These are phyloP conservation scores for Ophthalmolycus amberensis DNA, from an alignment of 2,113 vertebrate species.

Conservation along the genomic window DNA sequence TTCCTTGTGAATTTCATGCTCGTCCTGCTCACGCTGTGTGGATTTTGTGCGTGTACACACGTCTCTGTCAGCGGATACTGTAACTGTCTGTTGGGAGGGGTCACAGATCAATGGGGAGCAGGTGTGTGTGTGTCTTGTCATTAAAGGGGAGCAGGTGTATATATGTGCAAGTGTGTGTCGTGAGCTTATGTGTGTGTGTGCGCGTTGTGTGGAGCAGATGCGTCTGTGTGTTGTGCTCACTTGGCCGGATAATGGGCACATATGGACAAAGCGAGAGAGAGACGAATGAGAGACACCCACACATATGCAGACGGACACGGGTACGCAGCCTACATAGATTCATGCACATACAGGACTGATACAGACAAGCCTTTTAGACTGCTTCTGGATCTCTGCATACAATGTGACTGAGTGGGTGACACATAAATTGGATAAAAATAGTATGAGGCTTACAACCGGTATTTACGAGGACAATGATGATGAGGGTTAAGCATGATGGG, in stretches of 20 bases:
- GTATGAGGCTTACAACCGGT: constrained; percentile 43
- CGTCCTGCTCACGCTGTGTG: constrained; percentile 6
- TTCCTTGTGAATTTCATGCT: constrained; percentile 26
- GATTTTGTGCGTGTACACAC: background rate
- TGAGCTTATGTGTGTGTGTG: background rate
- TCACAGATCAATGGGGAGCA: constrained; percentile 56
- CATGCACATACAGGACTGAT: constrained; percentile 1
- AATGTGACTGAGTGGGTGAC: constrained; percentile 40
- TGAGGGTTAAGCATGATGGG: constrained; percentile 43
- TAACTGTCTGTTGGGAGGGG: constrained; percentile 25
- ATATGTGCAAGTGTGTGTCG: background rate
- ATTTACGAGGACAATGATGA: constrained; percentile 56
- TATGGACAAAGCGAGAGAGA: constrained; percentile 54
- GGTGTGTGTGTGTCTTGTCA: constrained; percentile 45
- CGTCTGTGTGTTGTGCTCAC: constrained; percentile 49
- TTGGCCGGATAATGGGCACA: constrained; percentile 64
- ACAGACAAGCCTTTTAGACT: background rate
- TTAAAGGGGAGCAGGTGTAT: constrained; percentile 38
- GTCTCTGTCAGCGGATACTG: constrained; percentile 13
- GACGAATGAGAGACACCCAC: constrained; percentile 38
- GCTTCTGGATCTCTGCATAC: background rate
- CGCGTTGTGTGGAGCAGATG: constrained; percentile 39
- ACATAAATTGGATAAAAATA: constrained; percentile 63
- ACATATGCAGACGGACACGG: constrained; percentile 17
- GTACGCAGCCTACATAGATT: background rate